phyloP scores from a whole-genome alignment of 2,113 vertebrate genomes.

The Zapus hudsonius region DNA sequence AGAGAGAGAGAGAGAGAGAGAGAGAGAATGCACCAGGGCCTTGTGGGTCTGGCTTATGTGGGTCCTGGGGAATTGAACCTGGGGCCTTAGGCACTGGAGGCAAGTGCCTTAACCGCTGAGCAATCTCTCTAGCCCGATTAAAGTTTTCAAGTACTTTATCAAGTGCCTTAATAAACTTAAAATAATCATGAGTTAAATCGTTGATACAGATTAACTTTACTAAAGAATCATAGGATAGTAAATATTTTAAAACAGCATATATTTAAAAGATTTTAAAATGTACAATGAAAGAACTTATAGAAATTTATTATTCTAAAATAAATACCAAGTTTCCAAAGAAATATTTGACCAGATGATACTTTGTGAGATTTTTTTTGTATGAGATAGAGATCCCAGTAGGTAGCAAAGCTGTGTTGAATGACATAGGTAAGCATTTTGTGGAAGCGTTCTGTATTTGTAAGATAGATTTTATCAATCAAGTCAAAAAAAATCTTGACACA shows the following conservation, averaged over 20 bases:
- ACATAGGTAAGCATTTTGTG: no score
- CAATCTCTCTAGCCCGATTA: no score
- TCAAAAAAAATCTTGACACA: background rate
- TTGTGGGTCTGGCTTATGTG: no score
- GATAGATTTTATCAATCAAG: background rate
- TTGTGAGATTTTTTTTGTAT: constrained; percentile 8
- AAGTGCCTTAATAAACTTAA: background rate
- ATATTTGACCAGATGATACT: background rate
- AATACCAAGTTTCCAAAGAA: background rate
- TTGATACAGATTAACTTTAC: background rate
- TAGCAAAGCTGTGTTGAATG: background rate
- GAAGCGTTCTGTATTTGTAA: background rate
- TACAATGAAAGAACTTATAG: background rate
- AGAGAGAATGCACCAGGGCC: no score
- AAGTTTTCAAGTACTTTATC: background rate
- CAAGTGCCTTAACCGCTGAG: no score
- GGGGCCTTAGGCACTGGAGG: no score
- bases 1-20: no score
- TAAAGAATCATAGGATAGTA: background rate
- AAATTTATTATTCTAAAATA: background rate
- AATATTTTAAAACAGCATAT: background rate
- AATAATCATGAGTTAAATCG: background rate
- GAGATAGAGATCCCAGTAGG: background rate
- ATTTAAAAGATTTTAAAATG: background rate
- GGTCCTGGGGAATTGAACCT: no score